These are phyloP conservation scores for Tinamus guttatus DNA, from an alignment of 2,113 vertebrate genomes.

Conservation along the genomic window DNA sequence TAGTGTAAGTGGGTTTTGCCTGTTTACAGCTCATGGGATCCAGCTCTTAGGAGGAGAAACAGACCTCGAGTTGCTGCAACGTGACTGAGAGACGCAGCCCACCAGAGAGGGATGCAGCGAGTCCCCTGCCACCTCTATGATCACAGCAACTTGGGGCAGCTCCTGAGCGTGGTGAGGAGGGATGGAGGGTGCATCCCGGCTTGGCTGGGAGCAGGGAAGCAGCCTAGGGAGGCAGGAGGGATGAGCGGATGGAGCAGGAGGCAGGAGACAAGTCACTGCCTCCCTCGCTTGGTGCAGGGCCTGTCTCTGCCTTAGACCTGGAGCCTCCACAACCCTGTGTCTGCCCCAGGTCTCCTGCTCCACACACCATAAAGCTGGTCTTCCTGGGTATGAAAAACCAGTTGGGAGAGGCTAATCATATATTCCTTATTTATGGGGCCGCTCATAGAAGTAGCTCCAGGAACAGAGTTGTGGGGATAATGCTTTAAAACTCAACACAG, in stretches of 20 bases:
- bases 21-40: slow-evolving; percentile 47
- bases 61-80: neutral
- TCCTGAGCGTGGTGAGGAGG: neutral
- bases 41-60: neutral
- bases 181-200: neutral
- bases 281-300: neutral
- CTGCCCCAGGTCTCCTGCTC: slow-evolving; percentile 1
- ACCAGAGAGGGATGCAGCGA: neutral
- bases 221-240: neutral
- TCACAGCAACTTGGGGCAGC: neutral
- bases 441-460: neutral
- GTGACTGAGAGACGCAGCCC: neutral
- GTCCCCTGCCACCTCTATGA: neutral
- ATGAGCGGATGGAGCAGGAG: neutral
- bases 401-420: neutral
- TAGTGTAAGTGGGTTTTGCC: neutral
- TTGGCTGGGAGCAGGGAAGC: neutral
- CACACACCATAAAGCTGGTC: slow-evolving; percentile 25
- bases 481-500: neutral
- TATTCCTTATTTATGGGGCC: neutral
- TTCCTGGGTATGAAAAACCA: neutral
- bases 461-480: neutral
- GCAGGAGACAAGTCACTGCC: neutral
- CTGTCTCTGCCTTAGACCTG: neutral
- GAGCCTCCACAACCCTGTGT: neutral